Percentiles rank a stretch among this genome's conserved stretches.
phyloP scores from a whole-genome alignment of 2,797 vertebrate genomes.

The Hapalemur alaotrensis region DNA sequence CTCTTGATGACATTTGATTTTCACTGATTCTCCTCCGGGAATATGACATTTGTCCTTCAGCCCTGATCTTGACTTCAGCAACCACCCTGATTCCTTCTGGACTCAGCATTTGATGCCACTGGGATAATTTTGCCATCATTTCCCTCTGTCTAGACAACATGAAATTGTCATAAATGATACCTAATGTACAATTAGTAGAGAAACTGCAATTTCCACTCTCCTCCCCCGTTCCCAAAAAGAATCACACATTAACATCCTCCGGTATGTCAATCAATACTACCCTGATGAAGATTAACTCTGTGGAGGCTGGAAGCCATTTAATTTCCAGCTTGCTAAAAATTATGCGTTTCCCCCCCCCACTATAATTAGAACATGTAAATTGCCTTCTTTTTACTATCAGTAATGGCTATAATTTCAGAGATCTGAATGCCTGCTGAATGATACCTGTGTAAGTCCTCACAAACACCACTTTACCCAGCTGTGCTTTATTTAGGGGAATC shows the following conservation, averaged over 20 bases:
- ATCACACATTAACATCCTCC: constrained; percentile 81
- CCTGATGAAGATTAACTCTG: constrained; percentile 78
- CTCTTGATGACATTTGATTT: constrained; percentile 61
- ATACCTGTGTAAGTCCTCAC: constrained; percentile 56
- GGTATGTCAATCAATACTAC: constrained; percentile 81
- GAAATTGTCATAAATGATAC: constrained; percentile 85
- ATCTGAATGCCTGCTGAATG: constrained; percentile 58
- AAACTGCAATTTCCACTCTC: constrained; percentile 84
- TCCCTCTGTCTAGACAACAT: constrained; percentile 86
- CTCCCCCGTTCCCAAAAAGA: constrained; percentile 74
- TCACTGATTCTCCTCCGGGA: constrained; percentile 1
- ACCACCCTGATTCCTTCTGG: constrained; percentile 75
- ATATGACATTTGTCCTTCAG: constrained; percentile 42
- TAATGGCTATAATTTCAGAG: constrained; percentile 60
- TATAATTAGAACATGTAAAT: constrained; percentile 74
- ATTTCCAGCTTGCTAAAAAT: constrained; percentile 72
- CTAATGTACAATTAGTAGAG: constrained; percentile 85
- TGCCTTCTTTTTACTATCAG: constrained; percentile 71
- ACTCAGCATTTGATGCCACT: constrained; percentile 73
- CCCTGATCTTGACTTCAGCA: constrained; percentile 16
- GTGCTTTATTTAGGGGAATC: constrained; percentile 35
- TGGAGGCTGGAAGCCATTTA: constrained; percentile 68
- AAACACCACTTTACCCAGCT: neutral
- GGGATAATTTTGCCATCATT: constrained; percentile 78
- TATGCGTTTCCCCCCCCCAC: neutral